Evolutionary conservation across 2,888 invertebrate genomes (phyloP).

Genomic region (Muschampia plurimacula): DNA sequence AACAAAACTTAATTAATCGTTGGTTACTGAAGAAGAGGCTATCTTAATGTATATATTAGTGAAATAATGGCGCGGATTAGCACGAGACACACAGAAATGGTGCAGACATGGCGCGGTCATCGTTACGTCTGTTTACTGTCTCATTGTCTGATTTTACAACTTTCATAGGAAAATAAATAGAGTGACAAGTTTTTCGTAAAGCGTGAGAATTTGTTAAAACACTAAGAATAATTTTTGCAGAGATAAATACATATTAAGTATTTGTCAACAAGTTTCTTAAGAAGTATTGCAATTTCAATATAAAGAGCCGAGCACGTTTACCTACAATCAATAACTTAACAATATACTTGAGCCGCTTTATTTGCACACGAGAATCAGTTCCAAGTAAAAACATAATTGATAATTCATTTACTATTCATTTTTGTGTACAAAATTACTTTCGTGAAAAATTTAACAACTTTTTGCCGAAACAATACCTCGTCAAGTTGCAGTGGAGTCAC

Average conservation of each 20-base stretch:
- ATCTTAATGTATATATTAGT: neutral
- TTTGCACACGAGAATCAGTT: constrained; percentile 7
- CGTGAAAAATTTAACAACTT: too few species aligned
- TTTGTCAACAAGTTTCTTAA: neutral
- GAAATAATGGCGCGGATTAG: too few species aligned
- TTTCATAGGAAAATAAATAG: neutral
- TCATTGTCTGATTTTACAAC: neutral
- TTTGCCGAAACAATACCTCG: neutral
- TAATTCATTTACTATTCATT: neutral
- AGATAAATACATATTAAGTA: neutral
- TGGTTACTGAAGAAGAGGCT: neutral
- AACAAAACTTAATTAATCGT: neutral
- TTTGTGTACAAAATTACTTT: neutral
- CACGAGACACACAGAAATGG: neutral
- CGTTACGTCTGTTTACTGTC: neutral
- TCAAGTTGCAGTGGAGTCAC: too few species aligned
- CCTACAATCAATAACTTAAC: neutral
- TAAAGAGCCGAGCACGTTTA: constrained; percentile 7
- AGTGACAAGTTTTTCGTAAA: neutral
- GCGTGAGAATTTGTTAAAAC: neutral
- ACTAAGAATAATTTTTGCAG: neutral
- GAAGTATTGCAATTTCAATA: constrained; percentile 5
- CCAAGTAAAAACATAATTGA: constrained; percentile 1
- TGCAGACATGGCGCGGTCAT: neutral
- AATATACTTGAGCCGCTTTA: constrained; percentile 5